Evolutionary conservation across 2,113 vertebrate species (phyloP), one percentile per base, ranked within the genome.

Genomic region (Pristiophorus japonicus): DNA sequence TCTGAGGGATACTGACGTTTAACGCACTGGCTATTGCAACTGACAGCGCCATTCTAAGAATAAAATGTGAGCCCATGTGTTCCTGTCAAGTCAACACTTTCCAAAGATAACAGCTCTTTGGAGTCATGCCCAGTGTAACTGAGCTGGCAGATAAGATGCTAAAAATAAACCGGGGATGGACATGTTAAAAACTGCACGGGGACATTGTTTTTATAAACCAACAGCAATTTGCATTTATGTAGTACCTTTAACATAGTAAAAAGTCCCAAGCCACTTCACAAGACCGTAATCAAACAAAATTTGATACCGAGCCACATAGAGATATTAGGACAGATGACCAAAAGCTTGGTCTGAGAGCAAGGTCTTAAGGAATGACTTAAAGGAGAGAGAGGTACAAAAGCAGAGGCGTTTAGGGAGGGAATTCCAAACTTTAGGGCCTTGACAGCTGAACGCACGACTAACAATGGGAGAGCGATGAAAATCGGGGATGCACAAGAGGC

Each of bases 31-130:
- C 91, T 96, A 95, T 96, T 96, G 96, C 96, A 92, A 95, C 96
- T 96, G 96, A 96, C 96, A 97, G 70, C 96, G 90, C 95, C 90
- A 96, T 96, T 97, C 97, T 97, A 97, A 73, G 96, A 97, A 97
- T 97, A 97, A 96, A 97, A 97, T 97, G 97, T 97, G 92, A 96
- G 97, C 96, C 97, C 96, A 96, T 96, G 95, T 96, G 97, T 97
- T 98, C 98, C 97, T 97, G 98, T 97, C 97, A 97, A 97, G 97
- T 98, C 97, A 97, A 98, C 97, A 65, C 97, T 98, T 98, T 98
- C 98, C 97, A 98, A 98, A 98, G 98, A 98, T 98, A 96, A 98
- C 97, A 97, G 95, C 96, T 97, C 97, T 97, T 98, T 97, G 97
- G 96, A 95, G 97, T 97, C 97, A 97, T 97, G 97, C 97, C 97